A percentile compares a stretch with the other conserved stretches of the same genome.
Conservation (phyloP, 53 echinoderm and acorn worm species). For the Hippasteria phrygiana region DNA sequence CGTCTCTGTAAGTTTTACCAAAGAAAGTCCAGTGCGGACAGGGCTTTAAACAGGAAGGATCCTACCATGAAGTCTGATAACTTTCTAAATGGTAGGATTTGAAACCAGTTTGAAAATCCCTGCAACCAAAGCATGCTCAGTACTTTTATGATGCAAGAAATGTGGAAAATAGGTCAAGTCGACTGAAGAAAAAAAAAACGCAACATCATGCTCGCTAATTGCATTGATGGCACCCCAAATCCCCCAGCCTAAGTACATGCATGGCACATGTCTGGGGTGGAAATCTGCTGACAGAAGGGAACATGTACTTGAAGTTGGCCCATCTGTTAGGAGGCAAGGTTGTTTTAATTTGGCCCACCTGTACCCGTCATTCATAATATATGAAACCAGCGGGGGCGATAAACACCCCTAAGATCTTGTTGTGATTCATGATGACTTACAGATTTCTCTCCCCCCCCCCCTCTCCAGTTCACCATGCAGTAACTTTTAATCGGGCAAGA, state of each 20-base stretch:
- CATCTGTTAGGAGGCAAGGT: slow-evolving; percentile 31
- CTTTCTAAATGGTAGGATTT: too few species aligned
- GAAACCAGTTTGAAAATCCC: too few species aligned
- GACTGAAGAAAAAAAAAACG: slow-evolving; percentile 12
- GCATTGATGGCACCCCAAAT: slow-evolving; percentile 1
- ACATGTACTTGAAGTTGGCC: not conserved
- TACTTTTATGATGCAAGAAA: slow-evolving; percentile 16
- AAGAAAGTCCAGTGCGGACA: too few species aligned
- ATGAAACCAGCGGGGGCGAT: slow-evolving; percentile 28
- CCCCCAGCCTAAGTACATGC: slow-evolving; percentile 29
- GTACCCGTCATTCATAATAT: slow-evolving; percentile 31
- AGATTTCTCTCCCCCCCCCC: too few species aligned
- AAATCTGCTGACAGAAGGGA: slow-evolving; percentile 45
- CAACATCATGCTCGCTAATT: slow-evolving; percentile 52
- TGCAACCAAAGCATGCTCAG: too few species aligned
- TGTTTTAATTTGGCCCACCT: slow-evolving; percentile 55
- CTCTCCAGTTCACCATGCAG: too few species aligned
- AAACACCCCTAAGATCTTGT: slow-evolving; percentile 41
- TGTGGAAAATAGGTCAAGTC: slow-evolving; percentile 5
- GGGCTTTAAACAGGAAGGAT: too few species aligned
- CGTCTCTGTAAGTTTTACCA: too few species aligned
- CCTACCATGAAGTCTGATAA: too few species aligned
- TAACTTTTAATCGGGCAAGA: not conserved
- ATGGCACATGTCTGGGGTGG: slow-evolving; percentile 29
- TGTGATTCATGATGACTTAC: slow-evolving; percentile 53